These are phyloP conservation scores for Aplysina aerophoba DNA, from an alignment of 37 sponge, comb jelly and placozoan genomes.

Conservation along the genomic window DNA sequence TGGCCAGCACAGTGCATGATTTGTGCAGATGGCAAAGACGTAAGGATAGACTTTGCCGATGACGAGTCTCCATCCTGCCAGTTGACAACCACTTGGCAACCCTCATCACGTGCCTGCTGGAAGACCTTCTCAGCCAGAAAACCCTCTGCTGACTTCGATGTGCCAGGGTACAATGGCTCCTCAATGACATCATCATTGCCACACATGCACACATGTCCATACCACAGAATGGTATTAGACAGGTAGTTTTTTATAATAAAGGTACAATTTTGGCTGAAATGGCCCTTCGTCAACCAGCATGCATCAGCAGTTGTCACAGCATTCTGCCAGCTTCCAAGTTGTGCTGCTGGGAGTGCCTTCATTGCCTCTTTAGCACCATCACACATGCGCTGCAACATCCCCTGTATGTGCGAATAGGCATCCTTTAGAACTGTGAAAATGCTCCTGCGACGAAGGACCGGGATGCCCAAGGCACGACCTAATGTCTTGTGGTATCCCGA, in stretches of 20 bases:
- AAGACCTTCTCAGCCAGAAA: constrained; percentile 34
- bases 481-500: constrained; percentile 25
- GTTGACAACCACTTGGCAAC: constrained; percentile 6
- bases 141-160: constrained; percentile 44
- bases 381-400: constrained; percentile 29
- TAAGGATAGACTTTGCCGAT: constrained; percentile 2
- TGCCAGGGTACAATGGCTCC: constrained; percentile 41
- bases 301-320: constrained; percentile 46
- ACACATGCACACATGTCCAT: constrained; percentile 28
- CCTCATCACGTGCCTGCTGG: constrained; percentile 37
- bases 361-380: constrained; percentile 18
- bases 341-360: neutral
- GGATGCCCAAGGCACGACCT: constrained; percentile 1
- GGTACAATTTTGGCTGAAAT: constrained; percentile 28
- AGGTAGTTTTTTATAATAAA: constrained; percentile 46
- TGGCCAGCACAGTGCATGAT: constrained; percentile 45
- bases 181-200: constrained; percentile 31
- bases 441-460: neutral
- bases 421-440: neutral
- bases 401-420: constrained; percentile 1
- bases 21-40: constrained; percentile 1
- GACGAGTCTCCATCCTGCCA: constrained; percentile 60
- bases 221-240: constrained; percentile 24
- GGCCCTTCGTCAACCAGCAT: constrained; percentile 21
- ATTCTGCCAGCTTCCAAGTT: constrained; percentile 32